phyloP scores from a whole-genome alignment of 2,888 invertebrate genomes.

The Hylaea fasciaria region DNA sequence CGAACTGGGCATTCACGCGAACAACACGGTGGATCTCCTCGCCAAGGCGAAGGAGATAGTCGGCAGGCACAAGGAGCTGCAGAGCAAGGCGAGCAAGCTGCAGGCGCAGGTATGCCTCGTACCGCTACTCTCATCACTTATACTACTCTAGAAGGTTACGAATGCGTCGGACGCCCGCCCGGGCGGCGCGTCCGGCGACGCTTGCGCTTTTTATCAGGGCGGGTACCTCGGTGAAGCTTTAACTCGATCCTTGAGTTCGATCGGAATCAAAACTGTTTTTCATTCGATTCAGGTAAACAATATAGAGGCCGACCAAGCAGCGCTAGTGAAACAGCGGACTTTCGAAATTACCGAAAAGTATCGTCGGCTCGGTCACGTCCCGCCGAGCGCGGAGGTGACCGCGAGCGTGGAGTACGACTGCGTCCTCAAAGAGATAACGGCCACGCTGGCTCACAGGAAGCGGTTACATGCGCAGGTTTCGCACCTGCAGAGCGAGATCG shows the following conservation, averaged over 20 bases:
- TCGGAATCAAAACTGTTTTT: constrained; percentile 35
- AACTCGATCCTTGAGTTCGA: not conserved
- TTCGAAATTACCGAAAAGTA: constrained; percentile 91
- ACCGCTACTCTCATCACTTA: not conserved
- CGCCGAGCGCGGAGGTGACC: constrained; percentile 85
- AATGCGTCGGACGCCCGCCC: not conserved
- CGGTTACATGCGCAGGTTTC: constrained; percentile 92
- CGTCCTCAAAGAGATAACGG: constrained; percentile 93
- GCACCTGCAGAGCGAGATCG: constrained; percentile 91
- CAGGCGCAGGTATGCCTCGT: constrained; percentile 89
- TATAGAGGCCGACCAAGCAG: constrained; percentile 91
- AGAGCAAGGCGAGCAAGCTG: constrained; percentile 93
- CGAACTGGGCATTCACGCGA: constrained; percentile 95
- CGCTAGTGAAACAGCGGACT: constrained; percentile 88
- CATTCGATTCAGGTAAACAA: constrained; percentile 77
- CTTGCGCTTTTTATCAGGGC: not conserved
- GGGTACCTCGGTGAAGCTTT: constrained; percentile 7
- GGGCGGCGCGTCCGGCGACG: not conserved
- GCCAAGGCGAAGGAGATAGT: constrained; percentile 97
- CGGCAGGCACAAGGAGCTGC: constrained; percentile 95
- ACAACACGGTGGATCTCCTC: constrained; percentile 92
- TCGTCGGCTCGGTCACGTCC: constrained; percentile 82
- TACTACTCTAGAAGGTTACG: constrained; percentile 7
- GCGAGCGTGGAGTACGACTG: constrained; percentile 91
- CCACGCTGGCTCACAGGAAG: constrained; percentile 93